Evolutionary conservation across 2,888 invertebrate genomes (phyloP), one percentile per base, ranked within the genome.

Genomic region (Bursaphelenchus okinawaensis): DNA sequence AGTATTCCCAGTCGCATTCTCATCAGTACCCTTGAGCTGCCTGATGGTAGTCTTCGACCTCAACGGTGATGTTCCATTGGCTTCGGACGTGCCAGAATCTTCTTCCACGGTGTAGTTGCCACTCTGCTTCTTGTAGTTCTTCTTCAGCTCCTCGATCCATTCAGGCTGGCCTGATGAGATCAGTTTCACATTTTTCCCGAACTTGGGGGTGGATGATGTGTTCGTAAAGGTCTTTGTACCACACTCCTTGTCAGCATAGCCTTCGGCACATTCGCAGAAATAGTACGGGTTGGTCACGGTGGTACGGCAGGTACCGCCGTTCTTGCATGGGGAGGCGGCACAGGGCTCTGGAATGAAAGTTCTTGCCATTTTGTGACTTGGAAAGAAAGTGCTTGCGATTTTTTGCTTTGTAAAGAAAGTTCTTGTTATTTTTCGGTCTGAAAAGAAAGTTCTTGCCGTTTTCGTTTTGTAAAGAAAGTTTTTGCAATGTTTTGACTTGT

Each of bases 261-360:
- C 72, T 23, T 64, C 64, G 12, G 67, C 60, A 61, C 81, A 81
- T 52, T 79, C 77, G 60, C 80, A 81, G 63, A 80, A 79, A 59
- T 72, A 79, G 12, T 72, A 68, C 26, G 72, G 68, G 28, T 67
- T 31, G 40, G 76, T 77, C n/a, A 68, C 69, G 1, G 79, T 78
- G 7, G 78, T 78, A 7, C 80, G 67, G 58, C 81, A 81, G 2
- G 78, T 82, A 52, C 81, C 81, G 58, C 77, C 76, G 67, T 81
- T 82, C 19, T 74, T 60, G 66, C 81, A 79, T 0, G 78, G 79
- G 62, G 75, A 73, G 0, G 71, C 64, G 26, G 74, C 73, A 23
- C 69, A 73, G 4, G 70, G 68, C 24, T 66, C 57, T 68, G 61
- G 22, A 55, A 66, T n/a, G n/a, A n/a, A n/a, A n/a, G n/a, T n/a